These are phyloP conservation scores for Norana najaformis DNA, from an alignment of 2,888 invertebrate genomes.

Conservation along the genomic window DNA sequence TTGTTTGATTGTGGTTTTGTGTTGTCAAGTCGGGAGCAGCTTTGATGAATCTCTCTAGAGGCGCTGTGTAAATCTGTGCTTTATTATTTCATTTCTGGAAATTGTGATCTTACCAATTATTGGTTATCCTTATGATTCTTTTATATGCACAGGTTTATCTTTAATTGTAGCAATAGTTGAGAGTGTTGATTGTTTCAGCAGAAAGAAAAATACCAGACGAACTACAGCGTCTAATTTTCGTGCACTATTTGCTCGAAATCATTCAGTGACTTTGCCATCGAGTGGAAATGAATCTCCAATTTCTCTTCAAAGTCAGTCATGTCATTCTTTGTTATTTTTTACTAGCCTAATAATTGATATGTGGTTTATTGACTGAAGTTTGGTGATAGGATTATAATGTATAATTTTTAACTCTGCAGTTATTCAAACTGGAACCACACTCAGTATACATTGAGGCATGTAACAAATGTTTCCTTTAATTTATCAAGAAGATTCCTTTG, in stretches of 20 bases:
- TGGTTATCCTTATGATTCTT: neutral
- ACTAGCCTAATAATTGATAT: no score
- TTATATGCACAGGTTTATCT: neutral
- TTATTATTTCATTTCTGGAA: neutral
- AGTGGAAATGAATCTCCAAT: neutral
- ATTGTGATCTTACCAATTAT: neutral
- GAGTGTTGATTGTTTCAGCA: neutral
- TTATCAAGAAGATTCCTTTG: no score
- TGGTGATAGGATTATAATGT: neutral
- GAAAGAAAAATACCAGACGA: neutral
- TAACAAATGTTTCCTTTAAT: no score
- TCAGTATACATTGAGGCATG: no score
- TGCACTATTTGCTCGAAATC: constrained; percentile 8
- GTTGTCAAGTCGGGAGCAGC: no score
- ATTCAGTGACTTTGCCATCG: constrained; percentile 18
- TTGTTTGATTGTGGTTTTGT: no score
- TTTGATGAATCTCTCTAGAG: no score
- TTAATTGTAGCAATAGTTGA: neutral
- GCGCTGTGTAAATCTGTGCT: neutral
- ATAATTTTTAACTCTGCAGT: neutral
- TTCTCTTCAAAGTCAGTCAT: neutral
- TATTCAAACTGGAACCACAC: neutral
- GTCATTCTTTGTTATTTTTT: neutral
- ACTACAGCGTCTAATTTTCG: neutral
- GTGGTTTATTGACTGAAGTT: neutral